These are phyloP conservation scores for Nasonia longicornis DNA, from an alignment of 1,140 invertebrate species.

Conservation along the genomic window DNA sequence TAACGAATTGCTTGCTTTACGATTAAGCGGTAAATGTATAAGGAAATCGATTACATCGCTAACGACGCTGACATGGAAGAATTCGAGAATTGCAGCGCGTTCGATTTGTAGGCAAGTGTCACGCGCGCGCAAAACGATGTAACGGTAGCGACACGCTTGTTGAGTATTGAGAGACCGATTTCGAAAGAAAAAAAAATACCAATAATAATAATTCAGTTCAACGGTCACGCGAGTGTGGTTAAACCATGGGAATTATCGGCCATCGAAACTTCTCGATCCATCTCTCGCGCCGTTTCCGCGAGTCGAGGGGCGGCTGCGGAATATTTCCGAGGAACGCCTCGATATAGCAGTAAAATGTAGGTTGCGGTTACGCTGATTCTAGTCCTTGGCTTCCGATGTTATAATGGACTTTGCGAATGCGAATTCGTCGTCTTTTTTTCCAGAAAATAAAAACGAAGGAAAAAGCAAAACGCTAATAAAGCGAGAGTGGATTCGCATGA, in stretches of 20 bases:
- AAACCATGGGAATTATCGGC: constrained; percentile 1
- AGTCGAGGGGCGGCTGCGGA: not conserved
- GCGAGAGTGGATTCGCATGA: no score
- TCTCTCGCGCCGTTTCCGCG: not conserved
- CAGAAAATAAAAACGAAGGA: not conserved
- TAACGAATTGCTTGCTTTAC: not conserved
- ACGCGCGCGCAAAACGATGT: not conserved
- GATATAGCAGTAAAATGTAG: constrained; percentile 33
- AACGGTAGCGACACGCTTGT: not conserved
- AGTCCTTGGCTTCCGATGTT: not conserved
- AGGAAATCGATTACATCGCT: not conserved
- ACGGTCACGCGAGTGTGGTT: not conserved
- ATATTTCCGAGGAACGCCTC: constrained; percentile 20
- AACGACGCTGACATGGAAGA: not conserved
- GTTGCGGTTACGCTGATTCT: constrained; percentile 19
- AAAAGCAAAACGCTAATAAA: no score
- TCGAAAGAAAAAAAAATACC: not conserved
- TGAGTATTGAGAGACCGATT: constrained; percentile 25
- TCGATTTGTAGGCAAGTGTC: not conserved
- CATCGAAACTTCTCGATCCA: constrained; percentile 6
- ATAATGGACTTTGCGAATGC: not conserved
- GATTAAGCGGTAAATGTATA: not conserved
- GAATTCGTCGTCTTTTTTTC: not conserved
- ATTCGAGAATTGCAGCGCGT: not conserved
- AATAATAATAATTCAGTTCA: constrained; percentile 11